Evolutionary conservation across 2,113 vertebrate species (phyloP).

Genomic region (Proterorhinus semilunaris): DNA sequence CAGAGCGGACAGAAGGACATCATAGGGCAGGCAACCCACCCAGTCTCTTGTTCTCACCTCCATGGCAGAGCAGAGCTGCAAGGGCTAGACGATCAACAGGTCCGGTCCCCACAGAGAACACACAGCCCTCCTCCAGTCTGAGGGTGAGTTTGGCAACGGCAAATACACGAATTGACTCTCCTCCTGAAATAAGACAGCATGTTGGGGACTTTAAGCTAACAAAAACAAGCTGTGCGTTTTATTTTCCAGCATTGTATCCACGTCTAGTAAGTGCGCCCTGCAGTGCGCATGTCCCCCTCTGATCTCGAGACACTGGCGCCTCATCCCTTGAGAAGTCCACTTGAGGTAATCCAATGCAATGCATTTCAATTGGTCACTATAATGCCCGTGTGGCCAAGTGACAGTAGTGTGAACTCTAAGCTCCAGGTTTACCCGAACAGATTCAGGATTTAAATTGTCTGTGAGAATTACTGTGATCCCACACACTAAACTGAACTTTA

Average conservation of each 20-base stretch:
- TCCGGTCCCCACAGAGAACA: constrained; percentile 29
- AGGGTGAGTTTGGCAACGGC: not conserved
- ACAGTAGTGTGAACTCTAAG: not conserved
- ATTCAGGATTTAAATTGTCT: too few relatives aligned
- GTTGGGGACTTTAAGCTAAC: constrained; percentile 11
- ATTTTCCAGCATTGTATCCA: constrained; percentile 36
- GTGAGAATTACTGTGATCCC: too few relatives aligned
- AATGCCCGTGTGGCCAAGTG: not conserved
- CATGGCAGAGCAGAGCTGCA: constrained; percentile 43
- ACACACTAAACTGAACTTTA: too few relatives aligned
- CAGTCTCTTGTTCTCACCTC: constrained; percentile 53
- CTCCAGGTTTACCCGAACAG: not conserved
- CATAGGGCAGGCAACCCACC: not conserved
- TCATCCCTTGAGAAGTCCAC: constrained; percentile 44
- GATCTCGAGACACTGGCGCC: constrained; percentile 54
- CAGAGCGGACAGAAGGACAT: constrained; percentile 37
- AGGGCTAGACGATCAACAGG: constrained; percentile 64
- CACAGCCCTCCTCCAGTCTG: constrained; percentile 19
- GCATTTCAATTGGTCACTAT: not conserved
- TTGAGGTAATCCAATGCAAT: constrained; percentile 25
- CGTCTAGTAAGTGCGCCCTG: constrained; percentile 26
- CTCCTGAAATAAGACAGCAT: constrained; percentile 11
- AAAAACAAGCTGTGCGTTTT: constrained; percentile 28
- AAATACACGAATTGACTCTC: constrained; percentile 4
- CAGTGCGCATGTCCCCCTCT: constrained; percentile 70